A percentile compares a stretch with the other conserved stretches of the same genome.
phyloP scores from a whole-genome alignment of 1,140 invertebrate genomes.

The Anadara kagoshimensis region DNA sequence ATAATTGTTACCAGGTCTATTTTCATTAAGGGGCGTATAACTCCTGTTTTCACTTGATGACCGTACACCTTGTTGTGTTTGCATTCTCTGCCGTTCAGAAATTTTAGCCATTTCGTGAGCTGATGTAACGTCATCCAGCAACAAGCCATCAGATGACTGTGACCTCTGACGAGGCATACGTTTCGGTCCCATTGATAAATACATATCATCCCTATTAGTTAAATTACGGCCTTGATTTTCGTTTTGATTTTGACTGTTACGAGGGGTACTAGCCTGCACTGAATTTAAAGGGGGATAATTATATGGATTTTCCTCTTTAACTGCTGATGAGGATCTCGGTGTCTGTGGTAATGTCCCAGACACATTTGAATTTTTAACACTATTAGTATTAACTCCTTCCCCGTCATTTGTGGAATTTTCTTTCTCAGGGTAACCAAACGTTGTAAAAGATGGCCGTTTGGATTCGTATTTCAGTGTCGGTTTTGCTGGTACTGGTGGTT shows the following conservation, averaged over 20 bases:
- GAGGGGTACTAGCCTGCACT: not conserved
- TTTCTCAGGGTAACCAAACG: conserved; percentile 48
- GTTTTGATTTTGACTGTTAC: too few species aligned
- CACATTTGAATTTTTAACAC: not conserved
- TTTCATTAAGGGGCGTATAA: conserved; percentile 1
- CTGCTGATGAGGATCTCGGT: not conserved
- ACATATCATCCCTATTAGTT: conserved; percentile 42
- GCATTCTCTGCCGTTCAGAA: conserved; percentile 14
- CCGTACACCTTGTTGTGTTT: not conserved
- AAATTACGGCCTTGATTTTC: too few species aligned
- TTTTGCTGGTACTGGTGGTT: not conserved
- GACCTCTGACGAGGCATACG: conserved; percentile 42
- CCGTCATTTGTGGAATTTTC: conserved; percentile 2
- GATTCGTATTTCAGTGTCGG: not conserved
- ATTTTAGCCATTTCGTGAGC: conserved; percentile 30
- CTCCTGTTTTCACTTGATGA: not conserved
- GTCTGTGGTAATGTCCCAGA: too few species aligned
- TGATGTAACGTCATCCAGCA: conserved; percentile 36
- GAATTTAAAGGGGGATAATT: not conserved
- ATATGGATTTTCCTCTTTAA: not conserved
- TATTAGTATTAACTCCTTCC: not conserved
- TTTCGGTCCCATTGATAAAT: conserved; percentile 37
- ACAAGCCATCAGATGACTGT: conserved; percentile 54
- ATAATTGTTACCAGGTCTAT: too few species aligned
- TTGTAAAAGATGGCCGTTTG: conserved; percentile 49